These are phyloP conservation scores for Macrophya alboannulata DNA, from an alignment of 2,888 invertebrate species.

Conservation along the genomic window DNA sequence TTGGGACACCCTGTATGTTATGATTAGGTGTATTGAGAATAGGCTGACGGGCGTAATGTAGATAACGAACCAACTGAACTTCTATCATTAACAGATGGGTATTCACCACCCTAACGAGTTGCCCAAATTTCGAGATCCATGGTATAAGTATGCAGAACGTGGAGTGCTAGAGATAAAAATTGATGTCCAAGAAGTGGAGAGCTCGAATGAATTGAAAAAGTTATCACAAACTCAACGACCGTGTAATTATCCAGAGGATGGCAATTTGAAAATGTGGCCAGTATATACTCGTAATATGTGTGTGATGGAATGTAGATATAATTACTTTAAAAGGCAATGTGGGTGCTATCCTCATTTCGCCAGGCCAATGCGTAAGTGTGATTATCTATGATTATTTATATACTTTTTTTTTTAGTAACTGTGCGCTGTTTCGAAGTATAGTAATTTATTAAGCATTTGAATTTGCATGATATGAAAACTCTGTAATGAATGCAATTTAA, in stretches of 20 bases:
- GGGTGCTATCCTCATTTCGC: slow-evolving; percentile 90
- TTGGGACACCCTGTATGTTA: too few relatives aligned
- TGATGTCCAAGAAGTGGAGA: slow-evolving; percentile 51
- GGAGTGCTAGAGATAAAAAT: not conserved
- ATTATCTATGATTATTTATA: not conserved
- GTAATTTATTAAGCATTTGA: not conserved
- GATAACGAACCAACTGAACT: not conserved
- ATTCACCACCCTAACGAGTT: slow-evolving; percentile 27
- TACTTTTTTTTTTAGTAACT: not conserved
- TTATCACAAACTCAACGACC: slow-evolving; percentile 82
- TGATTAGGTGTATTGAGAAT: not conserved
- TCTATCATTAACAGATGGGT: slow-evolving; percentile 1
- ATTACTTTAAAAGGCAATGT: slow-evolving; percentile 84
- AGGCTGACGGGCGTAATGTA: not conserved
- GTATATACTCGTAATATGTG: slow-evolving; percentile 88
- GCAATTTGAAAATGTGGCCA: slow-evolving; percentile 84
- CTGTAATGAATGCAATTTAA: not conserved
- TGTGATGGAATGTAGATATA: slow-evolving; percentile 87
- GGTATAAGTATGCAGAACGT: not conserved
- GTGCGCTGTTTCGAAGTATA: not conserved
- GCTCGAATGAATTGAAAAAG: slow-evolving; percentile 56
- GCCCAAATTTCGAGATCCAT: not conserved
- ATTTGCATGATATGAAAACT: not conserved
- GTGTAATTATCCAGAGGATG: slow-evolving; percentile 87
- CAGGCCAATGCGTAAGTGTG: slow-evolving; percentile 82